Evolutionary conservation across 2,888 invertebrate genomes (phyloP).

Genomic region (Acrobasis repandana): DNA sequence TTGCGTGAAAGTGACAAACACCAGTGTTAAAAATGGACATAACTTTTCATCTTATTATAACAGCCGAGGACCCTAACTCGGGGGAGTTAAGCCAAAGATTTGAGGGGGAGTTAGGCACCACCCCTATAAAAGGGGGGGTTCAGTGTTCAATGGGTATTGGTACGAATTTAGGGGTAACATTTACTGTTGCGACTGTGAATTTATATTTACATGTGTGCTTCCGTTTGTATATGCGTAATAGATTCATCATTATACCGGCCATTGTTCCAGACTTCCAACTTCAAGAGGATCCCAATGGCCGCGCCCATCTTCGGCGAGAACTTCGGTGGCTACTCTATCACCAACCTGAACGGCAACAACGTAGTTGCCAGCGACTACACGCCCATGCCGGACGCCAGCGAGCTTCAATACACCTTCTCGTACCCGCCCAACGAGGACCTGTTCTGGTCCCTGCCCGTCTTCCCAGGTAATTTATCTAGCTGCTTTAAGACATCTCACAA

Average conservation of each 20-base stretch:
- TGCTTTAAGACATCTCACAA: too few species aligned
- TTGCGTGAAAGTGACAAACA: neutral
- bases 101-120: too few species aligned
- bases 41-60: too few species aligned
- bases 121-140: too few species aligned
- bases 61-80: too few species aligned
- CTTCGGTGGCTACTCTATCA: conserved; percentile 68
- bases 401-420: conserved; percentile 64
- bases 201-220: too few species aligned
- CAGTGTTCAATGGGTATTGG: too few species aligned
- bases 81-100: too few species aligned
- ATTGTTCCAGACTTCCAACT: conserved; percentile 56
- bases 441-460: conserved; percentile 72
- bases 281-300: conserved; percentile 56
- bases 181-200: too few species aligned
- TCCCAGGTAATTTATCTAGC: conserved; percentile 55
- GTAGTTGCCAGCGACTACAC: conserved; percentile 64
- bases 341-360: conserved; percentile 56
- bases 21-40: too few species aligned
- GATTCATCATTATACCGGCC: neutral
- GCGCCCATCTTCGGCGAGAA: conserved; percentile 67
- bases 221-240: too few species aligned
- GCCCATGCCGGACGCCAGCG: conserved; percentile 64
- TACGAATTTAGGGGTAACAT: too few species aligned
- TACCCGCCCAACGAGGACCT: conserved; percentile 55